Evolutionary conservation across 2,113 vertebrate genomes (phyloP).

Genomic region (Emydura subglobosa): DNA sequence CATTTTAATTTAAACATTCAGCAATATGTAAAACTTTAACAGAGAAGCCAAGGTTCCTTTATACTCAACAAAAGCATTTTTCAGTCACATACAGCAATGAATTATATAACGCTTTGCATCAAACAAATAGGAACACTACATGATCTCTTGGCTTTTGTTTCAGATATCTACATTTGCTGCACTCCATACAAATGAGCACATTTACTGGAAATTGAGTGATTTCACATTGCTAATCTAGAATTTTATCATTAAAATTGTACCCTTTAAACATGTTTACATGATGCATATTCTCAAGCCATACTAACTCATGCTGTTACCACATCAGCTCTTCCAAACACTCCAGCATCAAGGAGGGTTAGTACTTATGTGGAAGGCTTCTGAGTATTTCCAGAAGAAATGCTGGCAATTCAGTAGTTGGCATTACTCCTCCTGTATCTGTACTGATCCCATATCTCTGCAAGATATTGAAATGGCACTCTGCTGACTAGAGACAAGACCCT

Average conservation of each 20-base stretch:
- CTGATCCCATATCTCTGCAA: background rate
- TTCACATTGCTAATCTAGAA: slow-evolving; percentile 50
- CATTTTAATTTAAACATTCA: background rate
- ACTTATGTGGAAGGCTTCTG: background rate
- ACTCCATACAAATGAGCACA: slow-evolving; percentile 61
- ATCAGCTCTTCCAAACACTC: background rate
- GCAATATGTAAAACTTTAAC: slow-evolving; percentile 11
- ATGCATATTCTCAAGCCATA: slow-evolving; percentile 16
- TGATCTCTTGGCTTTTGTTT: slow-evolving; percentile 57
- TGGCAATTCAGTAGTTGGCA: background rate
- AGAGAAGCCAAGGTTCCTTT: background rate
- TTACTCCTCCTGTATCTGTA: background rate
- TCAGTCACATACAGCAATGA: slow-evolving; percentile 47
- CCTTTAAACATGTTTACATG: slow-evolving; percentile 52
- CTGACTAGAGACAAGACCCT: background rate
- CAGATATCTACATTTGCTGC: slow-evolving; percentile 45
- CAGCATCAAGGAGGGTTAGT: background rate
- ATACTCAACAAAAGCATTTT: slow-evolving; percentile 36
- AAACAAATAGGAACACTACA: slow-evolving; percentile 39
- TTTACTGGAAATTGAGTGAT: slow-evolving; percentile 54
- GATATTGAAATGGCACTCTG: background rate
- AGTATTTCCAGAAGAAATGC: background rate
- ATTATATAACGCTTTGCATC: slow-evolving; percentile 50
- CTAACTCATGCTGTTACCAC: background rate
- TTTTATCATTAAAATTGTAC: slow-evolving; percentile 26